Percentiles rank a stretch among this genome's conserved stretches.
Conservation (phyloP, 2,888 invertebrate genomes). For the Congeria kusceri region DNA sequence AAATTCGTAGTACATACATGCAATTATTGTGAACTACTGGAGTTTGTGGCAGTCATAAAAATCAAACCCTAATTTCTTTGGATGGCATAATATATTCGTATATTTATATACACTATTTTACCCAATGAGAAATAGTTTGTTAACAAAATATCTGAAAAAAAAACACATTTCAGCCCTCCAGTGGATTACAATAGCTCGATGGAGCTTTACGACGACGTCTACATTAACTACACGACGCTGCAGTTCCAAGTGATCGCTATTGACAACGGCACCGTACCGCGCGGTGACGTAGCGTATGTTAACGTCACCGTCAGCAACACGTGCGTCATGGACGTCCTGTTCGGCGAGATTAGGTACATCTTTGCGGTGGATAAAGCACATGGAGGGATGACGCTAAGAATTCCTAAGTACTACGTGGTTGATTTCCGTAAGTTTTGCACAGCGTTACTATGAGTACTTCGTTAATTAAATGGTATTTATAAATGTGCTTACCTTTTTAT, state of each 20-base stretch:
- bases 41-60: too few relatives aligned
- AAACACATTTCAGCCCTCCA: constrained; percentile 65
- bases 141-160: not conserved
- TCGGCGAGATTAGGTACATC: constrained; percentile 66
- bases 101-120: too few relatives aligned
- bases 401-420: constrained; percentile 77
- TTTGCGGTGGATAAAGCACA: constrained; percentile 67
- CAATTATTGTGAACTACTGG: too few relatives aligned
- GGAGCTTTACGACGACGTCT: constrained; percentile 70
- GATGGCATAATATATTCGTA: too few relatives aligned
- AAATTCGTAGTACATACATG: too few relatives aligned
- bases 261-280: constrained; percentile 76
- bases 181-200: constrained; percentile 64
- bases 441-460: too few relatives aligned
- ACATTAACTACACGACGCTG: constrained; percentile 69
- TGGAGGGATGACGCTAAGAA: constrained; percentile 69
- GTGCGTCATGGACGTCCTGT: constrained; percentile 76
- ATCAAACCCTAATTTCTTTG: too few relatives aligned
- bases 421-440: constrained; percentile 71
- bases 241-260: constrained; percentile 72
- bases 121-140: too few relatives aligned
- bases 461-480: too few relatives aligned
- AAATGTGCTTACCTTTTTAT: too few relatives aligned
- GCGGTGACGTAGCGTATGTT: constrained; percentile 70
- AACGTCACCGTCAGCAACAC: constrained; percentile 76